Evolutionary conservation across 2,888 invertebrate genomes (phyloP), one percentile per base, ranked within the genome.

Genomic region (Diogma glabrata): DNA sequence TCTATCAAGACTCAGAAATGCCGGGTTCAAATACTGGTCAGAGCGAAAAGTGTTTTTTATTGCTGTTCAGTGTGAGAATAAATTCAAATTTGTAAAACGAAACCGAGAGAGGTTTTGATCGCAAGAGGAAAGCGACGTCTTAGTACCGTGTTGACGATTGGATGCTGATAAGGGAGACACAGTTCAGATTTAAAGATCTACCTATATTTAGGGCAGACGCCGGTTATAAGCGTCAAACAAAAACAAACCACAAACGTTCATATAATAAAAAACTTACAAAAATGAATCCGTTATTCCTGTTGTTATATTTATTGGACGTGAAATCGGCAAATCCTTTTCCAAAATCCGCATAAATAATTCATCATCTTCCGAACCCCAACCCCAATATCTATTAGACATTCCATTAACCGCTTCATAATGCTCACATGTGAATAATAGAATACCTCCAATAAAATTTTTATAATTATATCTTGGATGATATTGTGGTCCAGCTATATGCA

Each of bases 301-400:
- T 45, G 80, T 79, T 51, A 96, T 82, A 67, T 87, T 85, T 50
- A 74, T 71, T 0, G 94, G 94, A 52, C 91, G 73, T 3, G 73
- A 73, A 6, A 90, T 77, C 58, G 74, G 76, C 14, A 95, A 68
- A 9, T 82, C 81, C 5, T 86, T 88, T 68, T 92, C 90, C 66
- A 84, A 84, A 54, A 99, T 73, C 58, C 99, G 76, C 0, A 95
- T 87, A 67, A 87, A 96, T 66, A 99, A 96, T 68, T 99, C 99
- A 67, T 99, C 99, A 70, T 99, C 99, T 71, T 99, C 99, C 47
- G 96, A 70, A 0, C 99, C 99, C 99, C 99, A 99, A 0, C 99
- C 99, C 96, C 96, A 99, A 66, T 95, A 91, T 63, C 87, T 87
- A 69, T 96, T 97, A 0, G 95, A 95, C 84, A 97, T 85, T 6